These are phyloP conservation scores for Pseudocheirus occidentalis DNA, from an alignment of 2,797 vertebrate genomes.

Conservation along the genomic window DNA sequence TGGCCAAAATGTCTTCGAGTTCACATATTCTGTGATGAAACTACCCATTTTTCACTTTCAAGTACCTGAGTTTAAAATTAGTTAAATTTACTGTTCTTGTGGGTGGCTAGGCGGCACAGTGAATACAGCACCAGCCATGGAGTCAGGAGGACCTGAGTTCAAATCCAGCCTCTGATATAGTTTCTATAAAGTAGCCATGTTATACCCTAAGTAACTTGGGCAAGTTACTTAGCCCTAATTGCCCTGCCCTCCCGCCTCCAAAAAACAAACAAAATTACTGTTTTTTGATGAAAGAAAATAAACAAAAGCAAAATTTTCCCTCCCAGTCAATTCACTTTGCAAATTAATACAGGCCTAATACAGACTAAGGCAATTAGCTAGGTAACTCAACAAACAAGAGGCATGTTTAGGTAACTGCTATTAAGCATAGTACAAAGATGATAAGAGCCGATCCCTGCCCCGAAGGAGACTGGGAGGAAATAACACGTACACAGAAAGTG, in stretches of 20 bases:
- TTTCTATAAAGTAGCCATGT: too few relatives aligned
- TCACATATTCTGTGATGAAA: background rate
- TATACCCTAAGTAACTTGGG: too few relatives aligned
- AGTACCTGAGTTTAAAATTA: constrained; percentile 40
- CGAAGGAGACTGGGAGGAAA: background rate
- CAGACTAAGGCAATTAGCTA: background rate
- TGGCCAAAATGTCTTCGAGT: constrained; percentile 74
- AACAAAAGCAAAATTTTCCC: background rate
- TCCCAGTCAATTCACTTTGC: background rate
- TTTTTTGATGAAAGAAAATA: background rate
- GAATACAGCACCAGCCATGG: too few relatives aligned
- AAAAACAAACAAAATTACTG: background rate
- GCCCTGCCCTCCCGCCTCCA: too few relatives aligned
- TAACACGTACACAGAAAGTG: background rate
- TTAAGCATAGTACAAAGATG: background rate
- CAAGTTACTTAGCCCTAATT: too few relatives aligned
- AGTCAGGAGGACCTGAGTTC: too few relatives aligned
- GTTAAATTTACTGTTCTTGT: background rate
- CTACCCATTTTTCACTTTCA: constrained; percentile 23
- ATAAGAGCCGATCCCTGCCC: background rate
- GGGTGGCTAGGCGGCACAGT: too few relatives aligned
- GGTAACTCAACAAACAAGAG: background rate
- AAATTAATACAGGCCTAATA: background rate
- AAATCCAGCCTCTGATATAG: too few relatives aligned
- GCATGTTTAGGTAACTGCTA: background rate